Evolutionary conservation across 2,797 vertebrate species (phyloP).

Genomic region (Ficedula albicollis): DNA sequence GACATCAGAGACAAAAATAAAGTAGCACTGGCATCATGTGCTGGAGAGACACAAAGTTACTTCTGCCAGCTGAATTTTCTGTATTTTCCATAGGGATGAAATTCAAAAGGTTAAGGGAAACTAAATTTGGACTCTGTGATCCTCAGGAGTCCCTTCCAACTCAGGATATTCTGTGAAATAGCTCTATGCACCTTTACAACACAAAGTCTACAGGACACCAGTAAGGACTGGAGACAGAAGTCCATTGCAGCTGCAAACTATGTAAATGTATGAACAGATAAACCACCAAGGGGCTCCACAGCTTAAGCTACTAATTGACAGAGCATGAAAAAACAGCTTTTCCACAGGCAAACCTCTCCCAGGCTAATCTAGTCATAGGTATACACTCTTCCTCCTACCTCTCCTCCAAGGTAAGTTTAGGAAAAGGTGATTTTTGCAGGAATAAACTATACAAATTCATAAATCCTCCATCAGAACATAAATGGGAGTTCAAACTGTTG

Average conservation of each 20-base stretch:
- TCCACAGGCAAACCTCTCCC: background rate
- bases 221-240: background rate
- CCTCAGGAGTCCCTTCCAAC: background rate
- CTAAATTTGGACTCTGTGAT: fast-evolving
- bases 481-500: background rate
- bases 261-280: background rate
- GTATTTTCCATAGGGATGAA: background rate
- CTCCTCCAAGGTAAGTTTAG: background rate
- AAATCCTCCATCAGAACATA: background rate
- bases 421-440: background rate
- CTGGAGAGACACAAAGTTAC: background rate
- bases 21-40: background rate
- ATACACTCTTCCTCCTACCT: background rate
- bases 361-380: background rate
- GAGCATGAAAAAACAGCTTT: background rate
- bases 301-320: background rate
- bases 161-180: background rate
- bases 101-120: background rate
- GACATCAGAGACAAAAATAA: background rate
- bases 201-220: background rate
- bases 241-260: background rate
- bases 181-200: background rate
- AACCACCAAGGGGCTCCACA: background rate
- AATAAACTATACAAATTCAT: background rate
- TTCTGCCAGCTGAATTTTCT: background rate